Conservation (phyloP, 2,797 vertebrate species). For the Sebastes vulpes region DNA sequence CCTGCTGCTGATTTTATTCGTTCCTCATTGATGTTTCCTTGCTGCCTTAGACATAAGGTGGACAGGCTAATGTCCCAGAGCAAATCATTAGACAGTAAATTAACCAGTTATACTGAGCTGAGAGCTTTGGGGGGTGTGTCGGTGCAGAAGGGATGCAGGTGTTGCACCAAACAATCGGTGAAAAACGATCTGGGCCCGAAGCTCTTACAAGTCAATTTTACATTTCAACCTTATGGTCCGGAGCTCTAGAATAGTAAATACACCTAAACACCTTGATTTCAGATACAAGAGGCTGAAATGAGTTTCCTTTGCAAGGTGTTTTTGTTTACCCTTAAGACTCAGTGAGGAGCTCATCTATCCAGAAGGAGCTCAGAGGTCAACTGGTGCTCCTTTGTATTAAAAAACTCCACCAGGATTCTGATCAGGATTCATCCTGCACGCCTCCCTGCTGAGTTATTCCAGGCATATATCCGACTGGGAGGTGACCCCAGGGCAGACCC, state of each 20-base stretch:
- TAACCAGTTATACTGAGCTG: constrained; percentile 13
- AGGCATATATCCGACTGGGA: neutral
- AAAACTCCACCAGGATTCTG: neutral
- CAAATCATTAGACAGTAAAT: constrained; percentile 61
- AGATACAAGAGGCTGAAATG: neutral
- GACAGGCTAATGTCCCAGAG: constrained; percentile 31
- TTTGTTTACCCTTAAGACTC: neutral
- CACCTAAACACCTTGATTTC: neutral
- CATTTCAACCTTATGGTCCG: neutral
- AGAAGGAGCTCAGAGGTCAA: neutral
- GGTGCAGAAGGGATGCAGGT: neutral
- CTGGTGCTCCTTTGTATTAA: neutral
- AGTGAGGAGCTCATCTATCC: neutral
- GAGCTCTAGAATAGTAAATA: neutral
- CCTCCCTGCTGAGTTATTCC: neutral
- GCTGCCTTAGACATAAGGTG: neutral
- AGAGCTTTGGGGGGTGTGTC: constrained; percentile 14
- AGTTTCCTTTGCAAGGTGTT: neutral
- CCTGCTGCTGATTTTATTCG: constrained; percentile 12
- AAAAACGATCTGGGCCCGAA: neutral
- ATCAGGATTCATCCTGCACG: neutral
- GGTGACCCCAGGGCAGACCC: neutral
- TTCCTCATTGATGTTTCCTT: constrained; percentile 37
- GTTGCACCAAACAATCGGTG: neutral
- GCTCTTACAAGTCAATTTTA: neutral